Evolutionary conservation across 2,113 vertebrate genomes (phyloP).

Genomic region (Anhinga rufa): DNA sequence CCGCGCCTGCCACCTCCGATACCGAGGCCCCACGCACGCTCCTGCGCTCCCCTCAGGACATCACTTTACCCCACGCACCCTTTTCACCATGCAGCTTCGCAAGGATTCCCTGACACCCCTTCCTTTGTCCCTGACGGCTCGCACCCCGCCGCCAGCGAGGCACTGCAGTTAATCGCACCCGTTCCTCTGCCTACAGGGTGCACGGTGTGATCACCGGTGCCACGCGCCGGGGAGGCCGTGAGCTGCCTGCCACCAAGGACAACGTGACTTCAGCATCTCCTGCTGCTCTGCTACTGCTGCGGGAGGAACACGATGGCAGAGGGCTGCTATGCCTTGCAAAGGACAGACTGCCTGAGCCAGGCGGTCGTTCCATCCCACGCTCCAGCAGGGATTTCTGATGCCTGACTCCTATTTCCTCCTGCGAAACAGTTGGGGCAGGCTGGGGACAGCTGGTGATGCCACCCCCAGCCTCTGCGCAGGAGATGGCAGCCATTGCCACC

Average conservation of each 20-base stretch:
- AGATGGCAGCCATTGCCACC: not conserved
- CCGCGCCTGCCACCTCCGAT: not conserved
- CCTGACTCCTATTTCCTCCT: not conserved
- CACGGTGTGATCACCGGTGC: too few relatives aligned
- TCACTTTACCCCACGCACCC: not conserved
- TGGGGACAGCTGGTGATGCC: not conserved
- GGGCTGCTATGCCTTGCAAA: too few relatives aligned
- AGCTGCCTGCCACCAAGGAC: too few relatives aligned
- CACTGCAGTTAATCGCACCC: too few relatives aligned
- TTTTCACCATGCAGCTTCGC: not conserved
- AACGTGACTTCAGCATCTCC: not conserved
- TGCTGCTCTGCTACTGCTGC: not conserved
- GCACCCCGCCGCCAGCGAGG: too few relatives aligned
- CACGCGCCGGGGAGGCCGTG: accelerated
- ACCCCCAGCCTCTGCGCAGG: not conserved
- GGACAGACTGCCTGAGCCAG: too few relatives aligned
- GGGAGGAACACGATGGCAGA: not conserved
- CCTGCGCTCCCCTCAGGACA: not conserved
- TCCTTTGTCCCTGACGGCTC: not conserved
- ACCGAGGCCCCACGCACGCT: accelerated
- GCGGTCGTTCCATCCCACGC: not conserved
- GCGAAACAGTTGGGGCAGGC: not conserved
- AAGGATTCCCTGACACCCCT: not conserved
- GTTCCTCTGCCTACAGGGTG: too few relatives aligned
- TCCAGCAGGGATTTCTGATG: not conserved